Evolutionary conservation across 1,140 invertebrate genomes (phyloP).

Genomic region (Pomacea maculata): DNA sequence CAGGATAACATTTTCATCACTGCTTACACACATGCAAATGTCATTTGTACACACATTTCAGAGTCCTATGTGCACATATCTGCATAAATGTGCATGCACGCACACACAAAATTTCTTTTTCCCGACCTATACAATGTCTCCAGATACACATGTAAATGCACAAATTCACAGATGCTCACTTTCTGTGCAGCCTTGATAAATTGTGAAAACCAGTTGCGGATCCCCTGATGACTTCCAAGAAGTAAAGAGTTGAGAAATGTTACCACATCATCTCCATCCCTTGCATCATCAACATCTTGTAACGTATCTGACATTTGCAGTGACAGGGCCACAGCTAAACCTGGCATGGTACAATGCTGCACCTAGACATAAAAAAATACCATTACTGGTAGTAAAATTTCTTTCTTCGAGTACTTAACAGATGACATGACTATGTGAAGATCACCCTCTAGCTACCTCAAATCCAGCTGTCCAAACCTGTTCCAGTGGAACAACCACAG

Average conservation of each 20-base stretch:
- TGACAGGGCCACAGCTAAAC: constrained; percentile 82
- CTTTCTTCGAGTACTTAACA: too few relatives aligned
- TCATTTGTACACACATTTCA: too few relatives aligned
- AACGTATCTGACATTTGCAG: constrained; percentile 64
- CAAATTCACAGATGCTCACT: constrained; percentile 52
- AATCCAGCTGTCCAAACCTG: too few relatives aligned
- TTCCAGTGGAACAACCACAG: too few relatives aligned
- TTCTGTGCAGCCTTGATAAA: constrained; percentile 93
- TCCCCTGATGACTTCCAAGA: constrained; percentile 87
- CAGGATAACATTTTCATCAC: background rate
- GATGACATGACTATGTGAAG: too few relatives aligned
- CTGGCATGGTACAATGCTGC: constrained; percentile 88
- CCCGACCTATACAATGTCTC: background rate
- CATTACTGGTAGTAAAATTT: too few relatives aligned
- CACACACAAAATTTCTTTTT: background rate
- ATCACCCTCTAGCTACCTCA: too few relatives aligned
- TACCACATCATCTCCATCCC: constrained; percentile 69
- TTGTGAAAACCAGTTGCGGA: constrained; percentile 90
- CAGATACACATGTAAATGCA: background rate
- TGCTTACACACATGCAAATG: too few relatives aligned
- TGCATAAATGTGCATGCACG: background rate
- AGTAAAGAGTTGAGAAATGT: constrained; percentile 91
- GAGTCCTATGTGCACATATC: too few relatives aligned
- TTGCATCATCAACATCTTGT: constrained; percentile 13
- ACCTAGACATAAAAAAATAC: constrained; percentile 65